phyloP scores from a whole-genome alignment of 2,797 vertebrate genomes.

The Coregonus suidteri region DNA sequence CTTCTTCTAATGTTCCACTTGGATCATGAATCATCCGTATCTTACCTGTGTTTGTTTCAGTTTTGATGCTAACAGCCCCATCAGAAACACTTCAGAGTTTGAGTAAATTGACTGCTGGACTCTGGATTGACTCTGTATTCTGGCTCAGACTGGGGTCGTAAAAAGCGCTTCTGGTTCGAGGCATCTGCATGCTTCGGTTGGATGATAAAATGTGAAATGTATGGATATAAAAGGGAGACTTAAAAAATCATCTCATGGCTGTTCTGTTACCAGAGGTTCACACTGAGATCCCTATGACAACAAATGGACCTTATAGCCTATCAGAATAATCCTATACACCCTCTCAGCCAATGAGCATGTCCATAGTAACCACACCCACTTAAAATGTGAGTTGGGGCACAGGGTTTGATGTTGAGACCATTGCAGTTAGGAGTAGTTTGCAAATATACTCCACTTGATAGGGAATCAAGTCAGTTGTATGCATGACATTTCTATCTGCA shows the following conservation, averaged over 20 bases:
- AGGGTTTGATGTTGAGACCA: constrained; percentile 11
- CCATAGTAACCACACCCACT: neutral
- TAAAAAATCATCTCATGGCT: constrained; percentile 83
- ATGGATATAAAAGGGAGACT: constrained; percentile 62
- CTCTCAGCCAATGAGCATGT: constrained; percentile 1
- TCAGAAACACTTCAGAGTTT: constrained; percentile 15
- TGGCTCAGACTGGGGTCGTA: constrained; percentile 74
- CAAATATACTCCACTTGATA: neutral
- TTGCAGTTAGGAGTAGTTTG: neutral
- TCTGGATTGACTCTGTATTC: constrained; percentile 63
- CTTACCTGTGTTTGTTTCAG: constrained; percentile 13
- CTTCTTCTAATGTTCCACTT: neutral
- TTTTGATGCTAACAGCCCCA: constrained; percentile 17
- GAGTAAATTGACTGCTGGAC: constrained; percentile 18
- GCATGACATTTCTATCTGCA: constrained; percentile 14
- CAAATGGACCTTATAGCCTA: constrained; percentile 3
- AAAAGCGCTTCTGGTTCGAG: constrained; percentile 57
- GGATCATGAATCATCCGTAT: constrained; percentile 4
- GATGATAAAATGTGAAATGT: constrained; percentile 54
- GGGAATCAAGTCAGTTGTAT: neutral
- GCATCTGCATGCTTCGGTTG: constrained; percentile 74
- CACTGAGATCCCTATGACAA: constrained; percentile 67
- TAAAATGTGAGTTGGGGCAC: constrained; percentile 7
- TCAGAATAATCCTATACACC: constrained; percentile 20
- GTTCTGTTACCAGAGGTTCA: constrained; percentile 79